Evolutionary conservation across 2,113 vertebrate genomes (phyloP).

Genomic region (Eudyptes chrysolophus): DNA sequence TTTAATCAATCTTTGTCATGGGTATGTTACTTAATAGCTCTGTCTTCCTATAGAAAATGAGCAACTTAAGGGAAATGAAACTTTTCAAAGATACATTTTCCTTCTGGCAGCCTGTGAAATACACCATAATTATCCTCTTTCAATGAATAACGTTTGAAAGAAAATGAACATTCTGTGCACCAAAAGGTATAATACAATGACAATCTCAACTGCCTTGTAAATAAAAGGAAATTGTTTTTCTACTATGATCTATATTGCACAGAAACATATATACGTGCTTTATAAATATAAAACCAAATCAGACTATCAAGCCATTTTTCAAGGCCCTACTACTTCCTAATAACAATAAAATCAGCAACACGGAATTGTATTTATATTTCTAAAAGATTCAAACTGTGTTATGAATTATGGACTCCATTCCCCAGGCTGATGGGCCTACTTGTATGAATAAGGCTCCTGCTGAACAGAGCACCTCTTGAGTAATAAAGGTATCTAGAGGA

Average conservation of each 20-base stretch:
- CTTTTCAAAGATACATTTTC: conserved; percentile 78
- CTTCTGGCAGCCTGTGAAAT: conserved; percentile 76
- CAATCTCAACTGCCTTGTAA: conserved; percentile 67
- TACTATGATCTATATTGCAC: conserved; percentile 40
- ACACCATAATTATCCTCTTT: conserved; percentile 75
- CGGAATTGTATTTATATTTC: background rate
- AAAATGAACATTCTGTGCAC: conserved; percentile 66
- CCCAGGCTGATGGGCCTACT: background rate
- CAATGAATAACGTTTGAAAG: conserved; percentile 67
- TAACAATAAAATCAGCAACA: background rate
- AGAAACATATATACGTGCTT: conserved; percentile 9
- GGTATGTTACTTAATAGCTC: conserved; percentile 73
- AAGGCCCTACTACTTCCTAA: conserved; percentile 11
- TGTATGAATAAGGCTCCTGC: background rate
- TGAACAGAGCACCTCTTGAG: background rate
- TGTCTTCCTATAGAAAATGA: conserved; percentile 77
- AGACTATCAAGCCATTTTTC: background rate
- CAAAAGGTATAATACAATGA: conserved; percentile 68
- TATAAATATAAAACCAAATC: conserved; percentile 54
- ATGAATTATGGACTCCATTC: background rate
- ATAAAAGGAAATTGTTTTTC: conserved; percentile 74
- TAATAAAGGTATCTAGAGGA: background rate
- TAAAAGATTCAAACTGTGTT: background rate
- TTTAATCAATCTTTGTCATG: conserved; percentile 56
- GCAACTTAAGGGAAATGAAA: conserved; percentile 79